Percentiles rank a stretch among this genome's conserved stretches.
Conservation (phyloP, 2,797 vertebrate species). For the Amphiprion clarkii region DNA sequence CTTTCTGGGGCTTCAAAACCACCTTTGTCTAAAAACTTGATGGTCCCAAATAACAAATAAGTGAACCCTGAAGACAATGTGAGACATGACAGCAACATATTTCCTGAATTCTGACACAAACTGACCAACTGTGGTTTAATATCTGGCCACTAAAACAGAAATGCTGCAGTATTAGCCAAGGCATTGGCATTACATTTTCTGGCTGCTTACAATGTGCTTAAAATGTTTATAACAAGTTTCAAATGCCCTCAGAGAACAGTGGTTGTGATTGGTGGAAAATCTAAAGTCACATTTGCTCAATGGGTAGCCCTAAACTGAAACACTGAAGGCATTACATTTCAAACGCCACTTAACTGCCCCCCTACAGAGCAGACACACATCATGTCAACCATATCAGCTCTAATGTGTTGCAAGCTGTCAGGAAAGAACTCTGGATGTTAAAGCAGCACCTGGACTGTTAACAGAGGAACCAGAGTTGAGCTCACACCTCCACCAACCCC, state of each 20-base stretch:
- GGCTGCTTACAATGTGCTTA: not conserved
- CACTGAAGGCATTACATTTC: not conserved
- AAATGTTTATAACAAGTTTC: not conserved
- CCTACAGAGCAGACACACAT: not conserved
- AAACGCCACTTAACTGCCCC: not conserved
- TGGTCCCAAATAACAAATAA: too few species aligned
- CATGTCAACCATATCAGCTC: not conserved
- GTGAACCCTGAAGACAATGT: too few species aligned
- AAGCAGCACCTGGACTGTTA: not conserved
- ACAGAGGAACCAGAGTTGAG: not conserved
- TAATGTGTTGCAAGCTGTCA: constrained; percentile 8
- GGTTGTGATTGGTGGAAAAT: not conserved
- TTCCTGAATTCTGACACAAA: too few species aligned
- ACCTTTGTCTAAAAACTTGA: too few species aligned
- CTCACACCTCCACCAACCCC: too few species aligned
- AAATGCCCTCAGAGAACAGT: not conserved
- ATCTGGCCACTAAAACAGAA: too few species aligned
- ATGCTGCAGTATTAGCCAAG: not conserved
- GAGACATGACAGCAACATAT: too few species aligned
- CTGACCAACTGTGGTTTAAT: too few species aligned
- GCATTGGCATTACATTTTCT: not conserved
- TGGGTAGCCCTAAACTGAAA: not conserved
- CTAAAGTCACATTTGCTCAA: not conserved
- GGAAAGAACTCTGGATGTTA: not conserved
- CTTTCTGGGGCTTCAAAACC: too few species aligned